A percentile compares a stretch with the other conserved stretches of the same genome.
Evolutionary conservation across 2,888 invertebrate genomes (phyloP).

Genomic region (Zaprionus obscuricornis): DNA sequence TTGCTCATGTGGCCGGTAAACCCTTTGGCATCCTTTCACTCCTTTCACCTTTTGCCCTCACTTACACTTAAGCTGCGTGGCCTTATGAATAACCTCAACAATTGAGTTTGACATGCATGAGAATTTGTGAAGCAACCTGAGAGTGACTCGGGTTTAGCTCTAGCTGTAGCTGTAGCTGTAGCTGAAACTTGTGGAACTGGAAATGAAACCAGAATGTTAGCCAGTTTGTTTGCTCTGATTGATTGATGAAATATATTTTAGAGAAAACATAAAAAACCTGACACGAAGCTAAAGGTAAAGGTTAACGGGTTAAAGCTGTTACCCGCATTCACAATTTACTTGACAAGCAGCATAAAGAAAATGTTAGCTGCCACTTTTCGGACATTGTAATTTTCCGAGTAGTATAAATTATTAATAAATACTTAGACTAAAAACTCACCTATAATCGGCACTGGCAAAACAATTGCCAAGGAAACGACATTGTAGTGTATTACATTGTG

Average conservation of each 20-base stretch:
- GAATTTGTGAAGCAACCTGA: constrained; percentile 20
- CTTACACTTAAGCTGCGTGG: constrained; percentile 13
- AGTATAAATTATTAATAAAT: too few relatives aligned
- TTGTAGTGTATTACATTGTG: constrained; percentile 90
- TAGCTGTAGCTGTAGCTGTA: background rate
- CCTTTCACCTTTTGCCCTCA: background rate
- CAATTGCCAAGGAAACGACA: constrained; percentile 95
- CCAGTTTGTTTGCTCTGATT: constrained; percentile 31
- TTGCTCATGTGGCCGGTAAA: too few relatives aligned
- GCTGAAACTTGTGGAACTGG: too few relatives aligned
- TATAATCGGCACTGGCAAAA: constrained; percentile 88
- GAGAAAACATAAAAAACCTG: too few relatives aligned
- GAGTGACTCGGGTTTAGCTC: background rate
- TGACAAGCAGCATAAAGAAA: too few relatives aligned
- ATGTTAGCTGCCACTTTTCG: too few relatives aligned
- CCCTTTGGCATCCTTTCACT: too few relatives aligned
- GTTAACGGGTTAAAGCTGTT: too few relatives aligned
- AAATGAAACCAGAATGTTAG: too few relatives aligned
- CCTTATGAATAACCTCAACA: constrained; percentile 57
- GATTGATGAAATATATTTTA: constrained; percentile 43
- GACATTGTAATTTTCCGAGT: too few relatives aligned
- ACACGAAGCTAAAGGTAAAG: too few relatives aligned
- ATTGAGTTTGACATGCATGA: constrained; percentile 61
- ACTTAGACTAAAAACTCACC: constrained; percentile 85
- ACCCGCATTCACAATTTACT: too few relatives aligned